Conservation (phyloP, 1,140 invertebrate species). For the Oreohelix idahoensis region DNA sequence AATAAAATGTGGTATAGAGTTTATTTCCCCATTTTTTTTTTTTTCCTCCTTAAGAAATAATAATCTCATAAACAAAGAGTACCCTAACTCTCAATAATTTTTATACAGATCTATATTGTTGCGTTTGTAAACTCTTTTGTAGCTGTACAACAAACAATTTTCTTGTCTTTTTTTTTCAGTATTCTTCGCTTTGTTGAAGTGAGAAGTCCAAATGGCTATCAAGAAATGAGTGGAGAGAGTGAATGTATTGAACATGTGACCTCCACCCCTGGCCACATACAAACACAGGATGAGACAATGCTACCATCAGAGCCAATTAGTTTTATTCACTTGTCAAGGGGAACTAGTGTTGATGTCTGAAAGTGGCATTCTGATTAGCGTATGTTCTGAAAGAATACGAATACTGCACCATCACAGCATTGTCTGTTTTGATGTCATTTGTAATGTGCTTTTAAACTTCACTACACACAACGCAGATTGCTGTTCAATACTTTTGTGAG, state of each 20-base stretch:
- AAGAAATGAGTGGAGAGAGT: slow-evolving; percentile 22
- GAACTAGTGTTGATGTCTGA: neutral
- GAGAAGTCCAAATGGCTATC: slow-evolving; percentile 31
- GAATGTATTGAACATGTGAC: neutral
- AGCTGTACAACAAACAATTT: neutral
- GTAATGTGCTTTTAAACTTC: too few relatives aligned
- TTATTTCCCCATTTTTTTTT: too few relatives aligned
- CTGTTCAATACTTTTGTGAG: too few relatives aligned
- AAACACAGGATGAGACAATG: slow-evolving; percentile 8
- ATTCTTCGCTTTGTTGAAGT: slow-evolving; percentile 29
- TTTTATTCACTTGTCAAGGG: slow-evolving; percentile 24
- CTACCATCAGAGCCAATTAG: slow-evolving; percentile 29
- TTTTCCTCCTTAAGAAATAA: too few relatives aligned
- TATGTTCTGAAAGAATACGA: neutral
- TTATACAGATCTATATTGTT: too few relatives aligned
- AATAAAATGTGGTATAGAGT: too few relatives aligned
- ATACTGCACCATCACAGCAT: neutral
- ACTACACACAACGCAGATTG: too few relatives aligned
- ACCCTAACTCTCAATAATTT: too few relatives aligned
- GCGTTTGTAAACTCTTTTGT: too few relatives aligned
- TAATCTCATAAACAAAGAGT: too few relatives aligned
- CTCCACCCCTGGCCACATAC: neutral
- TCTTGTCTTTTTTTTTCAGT: slow-evolving; percentile 1
- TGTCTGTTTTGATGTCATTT: neutral
- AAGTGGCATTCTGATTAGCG: neutral